Evolutionary conservation across 35 echinoderm and acorn worm genomes (phyloP).

Genomic region (Stichopus chloronotus): DNA sequence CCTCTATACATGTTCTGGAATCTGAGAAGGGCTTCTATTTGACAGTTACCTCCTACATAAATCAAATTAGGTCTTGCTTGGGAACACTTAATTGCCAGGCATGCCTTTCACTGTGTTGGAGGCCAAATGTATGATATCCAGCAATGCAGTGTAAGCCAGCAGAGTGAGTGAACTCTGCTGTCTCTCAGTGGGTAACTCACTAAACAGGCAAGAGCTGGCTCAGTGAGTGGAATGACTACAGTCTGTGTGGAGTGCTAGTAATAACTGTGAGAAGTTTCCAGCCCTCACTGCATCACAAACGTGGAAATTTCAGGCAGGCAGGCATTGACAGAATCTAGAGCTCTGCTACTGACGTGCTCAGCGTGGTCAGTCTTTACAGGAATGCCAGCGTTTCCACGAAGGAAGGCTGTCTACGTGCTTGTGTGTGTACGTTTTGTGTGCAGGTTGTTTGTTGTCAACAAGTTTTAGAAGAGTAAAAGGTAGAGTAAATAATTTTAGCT

Average conservation of each 20-base stretch:
- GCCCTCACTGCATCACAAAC: not conserved
- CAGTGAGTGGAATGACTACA: not conserved
- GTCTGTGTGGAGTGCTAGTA: not conserved
- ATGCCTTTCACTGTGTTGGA: slow-evolving; percentile 9
- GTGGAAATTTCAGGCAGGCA: not conserved
- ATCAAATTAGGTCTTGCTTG: slow-evolving; percentile 65
- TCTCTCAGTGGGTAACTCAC: not conserved
- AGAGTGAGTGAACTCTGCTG: not conserved
- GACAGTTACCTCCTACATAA: slow-evolving; percentile 54
- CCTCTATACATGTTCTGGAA: slow-evolving; percentile 1
- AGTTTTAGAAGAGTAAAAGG: too few species aligned
- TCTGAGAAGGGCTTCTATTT: slow-evolving; percentile 48
- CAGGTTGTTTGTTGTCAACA: not conserved
- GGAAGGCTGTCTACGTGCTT: too few species aligned
- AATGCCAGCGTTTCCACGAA: not conserved
- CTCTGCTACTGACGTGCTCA: too few species aligned
- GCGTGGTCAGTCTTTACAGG: not conserved
- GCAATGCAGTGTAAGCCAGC: not conserved
- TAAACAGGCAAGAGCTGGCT: not conserved
- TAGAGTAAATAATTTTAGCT: too few species aligned
- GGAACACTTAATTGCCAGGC: slow-evolving; percentile 60
- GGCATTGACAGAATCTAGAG: not conserved
- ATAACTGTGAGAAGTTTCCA: not conserved
- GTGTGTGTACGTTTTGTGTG: not conserved
- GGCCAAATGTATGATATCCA: not conserved